Conservation (phyloP, 2,888 invertebrate species). For the Taenaris catops region DNA sequence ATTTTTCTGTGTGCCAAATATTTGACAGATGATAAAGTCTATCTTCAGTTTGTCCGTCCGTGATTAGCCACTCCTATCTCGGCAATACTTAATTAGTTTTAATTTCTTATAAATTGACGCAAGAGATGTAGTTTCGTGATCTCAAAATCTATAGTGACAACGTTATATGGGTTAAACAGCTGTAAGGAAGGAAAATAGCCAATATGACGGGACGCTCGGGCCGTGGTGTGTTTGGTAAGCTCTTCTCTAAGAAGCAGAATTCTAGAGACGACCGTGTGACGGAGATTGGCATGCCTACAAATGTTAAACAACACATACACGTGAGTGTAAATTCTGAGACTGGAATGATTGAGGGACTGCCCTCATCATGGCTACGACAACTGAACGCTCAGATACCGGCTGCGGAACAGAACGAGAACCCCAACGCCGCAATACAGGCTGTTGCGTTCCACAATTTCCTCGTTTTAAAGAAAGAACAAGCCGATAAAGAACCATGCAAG, state of each 20-base stretch:
- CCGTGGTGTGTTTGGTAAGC: conserved; percentile 71
- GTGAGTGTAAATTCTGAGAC: conserved; percentile 91
- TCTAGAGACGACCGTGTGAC: conserved; percentile 76
- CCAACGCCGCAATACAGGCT: conserved; percentile 93
- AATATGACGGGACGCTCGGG: conserved; percentile 73
- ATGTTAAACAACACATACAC: conserved; percentile 92
- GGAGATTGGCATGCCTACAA: conserved; percentile 90
- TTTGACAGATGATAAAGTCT: conserved; percentile 27
- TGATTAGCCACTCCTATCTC: conserved; percentile 69
- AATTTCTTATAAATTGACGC: conserved; percentile 37
- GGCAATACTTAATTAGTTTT: conserved; percentile 42
- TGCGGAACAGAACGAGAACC: conserved; percentile 93
- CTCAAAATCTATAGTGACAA: conserved; percentile 37
- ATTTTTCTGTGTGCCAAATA: conserved; percentile 22
- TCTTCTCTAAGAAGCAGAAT: conserved; percentile 67
- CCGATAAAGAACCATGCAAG: conserved; percentile 85
- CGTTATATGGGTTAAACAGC: conserved; percentile 26
- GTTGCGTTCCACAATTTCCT: conserved; percentile 94
- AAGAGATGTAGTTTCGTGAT: conserved; percentile 54
- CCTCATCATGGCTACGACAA: conserved; percentile 88
- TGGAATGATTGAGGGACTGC: conserved; percentile 92
- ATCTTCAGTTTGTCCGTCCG: conserved; percentile 51
- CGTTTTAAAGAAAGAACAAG: conserved; percentile 88
- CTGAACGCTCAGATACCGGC: conserved; percentile 91
- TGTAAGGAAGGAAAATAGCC: conserved; percentile 36